Conservation (phyloP, 2,113 vertebrate species). For the Hoplias malabaricus region DNA sequence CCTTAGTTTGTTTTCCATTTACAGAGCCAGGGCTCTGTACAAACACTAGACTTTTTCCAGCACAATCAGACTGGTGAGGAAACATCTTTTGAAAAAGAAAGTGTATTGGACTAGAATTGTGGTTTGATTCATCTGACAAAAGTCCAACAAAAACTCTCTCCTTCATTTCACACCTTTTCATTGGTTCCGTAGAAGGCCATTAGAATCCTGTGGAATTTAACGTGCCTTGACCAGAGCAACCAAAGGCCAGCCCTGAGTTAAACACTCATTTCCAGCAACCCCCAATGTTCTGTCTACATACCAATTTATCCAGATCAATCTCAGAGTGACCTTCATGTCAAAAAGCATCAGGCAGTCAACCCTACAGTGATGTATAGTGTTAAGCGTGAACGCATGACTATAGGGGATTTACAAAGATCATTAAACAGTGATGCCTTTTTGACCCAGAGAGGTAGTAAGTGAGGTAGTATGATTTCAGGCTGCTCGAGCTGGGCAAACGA, state of each 20-base stretch:
- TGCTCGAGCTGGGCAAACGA: not conserved
- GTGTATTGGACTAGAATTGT: no score
- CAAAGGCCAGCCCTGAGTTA: not conserved
- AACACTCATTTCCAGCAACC: not conserved
- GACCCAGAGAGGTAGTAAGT: not conserved
- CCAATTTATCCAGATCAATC: constrained; percentile 13
- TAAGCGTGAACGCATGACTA: constrained; percentile 11
- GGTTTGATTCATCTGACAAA: no score
- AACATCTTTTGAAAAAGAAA: no score
- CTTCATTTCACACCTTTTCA: no score
- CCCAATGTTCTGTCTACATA: not conserved
- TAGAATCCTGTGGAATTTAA: not conserved
- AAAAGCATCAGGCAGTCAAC: not conserved
- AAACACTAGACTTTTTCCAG: no score
- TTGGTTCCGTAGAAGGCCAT: not conserved
- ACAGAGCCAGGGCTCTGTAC: no score
- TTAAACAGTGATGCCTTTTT: not conserved
- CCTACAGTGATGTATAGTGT: constrained; percentile 16
- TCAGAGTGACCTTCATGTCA: not conserved
- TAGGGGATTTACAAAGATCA: not conserved
- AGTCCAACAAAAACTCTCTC: no score
- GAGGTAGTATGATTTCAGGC: not conserved
- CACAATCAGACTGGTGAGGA: no score
- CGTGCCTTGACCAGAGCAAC: not conserved
- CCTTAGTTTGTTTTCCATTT: no score